phyloP scores from a whole-genome alignment of 2,888 invertebrate genomes.

The Cantharis nigra region DNA sequence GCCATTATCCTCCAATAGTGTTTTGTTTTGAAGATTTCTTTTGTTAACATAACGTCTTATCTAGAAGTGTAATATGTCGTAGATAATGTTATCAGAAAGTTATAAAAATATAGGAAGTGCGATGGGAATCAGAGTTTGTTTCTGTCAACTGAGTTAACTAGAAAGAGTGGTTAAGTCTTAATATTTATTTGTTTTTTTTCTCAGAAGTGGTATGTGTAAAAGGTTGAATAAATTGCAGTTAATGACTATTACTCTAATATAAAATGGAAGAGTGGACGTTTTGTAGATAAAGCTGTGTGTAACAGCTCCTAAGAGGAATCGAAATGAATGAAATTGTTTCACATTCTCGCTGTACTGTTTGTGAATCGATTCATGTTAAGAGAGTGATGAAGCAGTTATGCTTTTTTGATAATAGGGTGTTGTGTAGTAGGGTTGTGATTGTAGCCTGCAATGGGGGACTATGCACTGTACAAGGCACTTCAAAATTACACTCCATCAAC shows the following conservation, averaged over 20 bases:
- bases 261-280: constrained; percentile 28
- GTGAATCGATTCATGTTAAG: constrained; percentile 20
- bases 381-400: constrained; percentile 25
- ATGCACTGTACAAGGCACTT: constrained; percentile 53
- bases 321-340: constrained; percentile 23
- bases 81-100: background rate
- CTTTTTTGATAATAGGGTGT: constrained; percentile 17
- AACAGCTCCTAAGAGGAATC: background rate
- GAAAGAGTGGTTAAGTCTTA: constrained; percentile 28
- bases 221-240: constrained; percentile 1
- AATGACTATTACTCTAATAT: background rate
- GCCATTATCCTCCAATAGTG: constrained; percentile 46
- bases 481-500: constrained; percentile 49
- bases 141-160: background rate
- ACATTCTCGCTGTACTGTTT: constrained; percentile 16
- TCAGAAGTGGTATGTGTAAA: constrained; percentile 5
- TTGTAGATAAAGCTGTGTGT: constrained; percentile 5
- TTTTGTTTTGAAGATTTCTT: constrained; percentile 33
- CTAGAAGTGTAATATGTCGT: background rate
- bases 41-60: background rate
- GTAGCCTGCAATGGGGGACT: constrained; percentile 51
- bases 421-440: constrained; percentile 25
- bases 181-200: constrained; percentile 16
- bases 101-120: background rate
- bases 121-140: background rate